Conservation (phyloP, 2,888 invertebrate species). For the Cantharis lateralis region DNA sequence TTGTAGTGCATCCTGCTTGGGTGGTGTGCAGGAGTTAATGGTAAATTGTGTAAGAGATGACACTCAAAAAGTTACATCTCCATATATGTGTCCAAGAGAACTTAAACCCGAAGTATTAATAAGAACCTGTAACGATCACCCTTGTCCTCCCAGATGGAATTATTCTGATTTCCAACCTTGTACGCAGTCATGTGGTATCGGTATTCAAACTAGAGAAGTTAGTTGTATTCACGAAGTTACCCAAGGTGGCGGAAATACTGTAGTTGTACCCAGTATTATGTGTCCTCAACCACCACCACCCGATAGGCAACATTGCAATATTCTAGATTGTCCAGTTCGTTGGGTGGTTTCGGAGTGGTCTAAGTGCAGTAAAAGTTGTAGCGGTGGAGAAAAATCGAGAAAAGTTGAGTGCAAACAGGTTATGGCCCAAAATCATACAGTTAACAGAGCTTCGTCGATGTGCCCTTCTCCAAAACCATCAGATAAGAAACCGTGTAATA, state of each 20-base stretch:
- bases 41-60: constrained; percentile 88
- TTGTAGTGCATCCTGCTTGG: constrained; percentile 93
- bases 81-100: constrained; percentile 83
- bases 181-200: constrained; percentile 92
- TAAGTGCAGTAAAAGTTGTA: constrained; percentile 92
- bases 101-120: constrained; percentile 88
- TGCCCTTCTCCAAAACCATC: constrained; percentile 78
- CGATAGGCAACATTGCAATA: constrained; percentile 89
- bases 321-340: constrained; percentile 87
- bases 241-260: constrained; percentile 84
- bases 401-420: constrained; percentile 88
- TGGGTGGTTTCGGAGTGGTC: constrained; percentile 91
- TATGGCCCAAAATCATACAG: constrained; percentile 90
- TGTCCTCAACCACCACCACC: constrained; percentile 90
- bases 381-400: constrained; percentile 86
- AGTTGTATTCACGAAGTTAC: constrained; percentile 86
- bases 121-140: constrained; percentile 90
- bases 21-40: constrained; percentile 84
- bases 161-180: constrained; percentile 88
- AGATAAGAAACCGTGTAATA: constrained; percentile 83
- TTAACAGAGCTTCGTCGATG: constrained; percentile 75
- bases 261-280: constrained; percentile 91
- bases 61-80: constrained; percentile 84
- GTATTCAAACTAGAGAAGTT: constrained; percentile 89
- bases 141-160: constrained; percentile 95